Evolutionary conservation across 2,797 vertebrate genomes (phyloP).

Genomic region (Acanthopagrus latus): DNA sequence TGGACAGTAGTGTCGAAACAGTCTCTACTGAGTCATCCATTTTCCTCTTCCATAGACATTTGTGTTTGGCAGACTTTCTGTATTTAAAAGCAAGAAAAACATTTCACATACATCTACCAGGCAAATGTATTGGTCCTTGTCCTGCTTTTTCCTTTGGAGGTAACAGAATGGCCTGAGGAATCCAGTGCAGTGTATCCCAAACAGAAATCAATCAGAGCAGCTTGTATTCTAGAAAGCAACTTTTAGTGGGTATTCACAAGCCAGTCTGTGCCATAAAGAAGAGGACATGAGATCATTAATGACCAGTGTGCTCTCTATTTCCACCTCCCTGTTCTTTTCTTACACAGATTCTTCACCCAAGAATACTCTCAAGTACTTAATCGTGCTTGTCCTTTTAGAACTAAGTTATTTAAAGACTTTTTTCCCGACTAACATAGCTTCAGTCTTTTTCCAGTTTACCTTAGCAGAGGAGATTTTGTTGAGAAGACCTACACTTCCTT

Average conservation of each 20-base stretch:
- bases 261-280: neutral
- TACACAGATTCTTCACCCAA: neutral
- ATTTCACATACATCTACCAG: neutral
- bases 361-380: neutral
- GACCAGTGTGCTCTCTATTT: neutral
- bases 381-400: neutral
- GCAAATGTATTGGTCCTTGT: neutral
- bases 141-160: neutral
- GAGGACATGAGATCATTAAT: neutral
- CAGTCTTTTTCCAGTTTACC: too few relatives aligned
- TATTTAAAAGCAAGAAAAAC: too few relatives aligned
- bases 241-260: too few relatives aligned
- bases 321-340: neutral
- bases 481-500: neutral
- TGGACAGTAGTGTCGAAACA: too few relatives aligned
- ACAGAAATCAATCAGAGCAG: neutral
- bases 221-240: too few relatives aligned
- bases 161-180: neutral
- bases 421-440: too few relatives aligned
- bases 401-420: too few relatives aligned
- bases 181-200: neutral
- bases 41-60: too few relatives aligned
- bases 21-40: too few relatives aligned
- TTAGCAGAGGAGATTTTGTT: neutral
- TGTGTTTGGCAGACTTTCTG: too few relatives aligned